Evolutionary conservation across 1,140 invertebrate species (phyloP), one percentile per base, ranked within the genome.

Genomic region (Tigriopus japonicus): DNA sequence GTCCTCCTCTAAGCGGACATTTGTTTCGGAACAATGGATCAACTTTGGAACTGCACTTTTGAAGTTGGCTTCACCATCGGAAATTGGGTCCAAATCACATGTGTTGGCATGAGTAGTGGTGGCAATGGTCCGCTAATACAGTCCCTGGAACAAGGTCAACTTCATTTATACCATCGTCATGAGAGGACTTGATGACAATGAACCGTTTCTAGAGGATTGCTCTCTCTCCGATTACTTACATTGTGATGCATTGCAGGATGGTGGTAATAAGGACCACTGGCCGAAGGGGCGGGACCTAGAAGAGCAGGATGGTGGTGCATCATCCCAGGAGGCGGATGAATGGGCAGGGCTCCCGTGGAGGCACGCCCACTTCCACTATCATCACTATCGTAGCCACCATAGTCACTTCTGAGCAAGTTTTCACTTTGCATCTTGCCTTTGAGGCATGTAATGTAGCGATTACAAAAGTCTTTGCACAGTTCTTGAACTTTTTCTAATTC

Each of bases 401-500:
- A 80, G 72, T 89, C 86, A 62, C 83, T 85, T 59, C 85, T 74
- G 42, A 89, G 72, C 42, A 89, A 72, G 72, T 88, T 87, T 69
- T 95, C 91, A 71, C 90, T 92, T 71, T 93, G 91, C 88, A 95
- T 94, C 75, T 95, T 94, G 21, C 87, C 86, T 72, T 94, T 94
- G 62, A 95, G 76, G 71, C 89, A 93, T 60, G 87, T 88, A 63
- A 95, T 95, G 75, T 96, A 96, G 51, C 90, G 78, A 68, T 88
- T 88, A 75, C 91, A 95, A 74, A 95, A 96, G 75, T 95, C 91
- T 69, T 93, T 88, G 75, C 92, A 96, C 63, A 96, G 71, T 74
- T 96, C 92, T 72, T 95, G 90, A 28, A 96, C 91, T 76, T 97
- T 89, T 72, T 89, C 86, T 68, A 98, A 74, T 72, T 98, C 93